A percentile compares a stretch with the other conserved stretches of the same genome.
Evolutionary conservation across 2,888 invertebrate species (phyloP).

Genomic region (Nemoura dubitans): DNA sequence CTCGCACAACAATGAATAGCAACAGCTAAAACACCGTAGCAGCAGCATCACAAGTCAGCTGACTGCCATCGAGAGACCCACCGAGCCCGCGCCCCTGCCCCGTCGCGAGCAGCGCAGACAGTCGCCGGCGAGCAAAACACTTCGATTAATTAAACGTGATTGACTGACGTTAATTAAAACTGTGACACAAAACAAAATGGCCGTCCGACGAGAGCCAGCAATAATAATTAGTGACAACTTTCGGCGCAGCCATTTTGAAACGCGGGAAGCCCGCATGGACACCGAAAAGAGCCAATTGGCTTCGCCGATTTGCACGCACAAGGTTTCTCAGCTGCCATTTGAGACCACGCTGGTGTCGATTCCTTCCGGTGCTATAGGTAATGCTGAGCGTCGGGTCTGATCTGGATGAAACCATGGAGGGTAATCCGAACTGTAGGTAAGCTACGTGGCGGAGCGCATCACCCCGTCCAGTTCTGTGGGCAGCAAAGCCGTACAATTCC

Average conservation of each 20-base stretch:
- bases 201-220: too few relatives aligned
- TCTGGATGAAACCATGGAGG: not conserved
- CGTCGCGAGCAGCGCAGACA: too few relatives aligned
- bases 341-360: not conserved
- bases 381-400: not conserved
- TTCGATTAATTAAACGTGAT: not conserved
- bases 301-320: not conserved
- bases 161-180: slow-evolving; percentile 12
- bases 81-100: too few relatives aligned
- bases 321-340: not conserved
- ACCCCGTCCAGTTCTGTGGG: not conserved
- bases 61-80: too few relatives aligned
- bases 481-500: not conserved
- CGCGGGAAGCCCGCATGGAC: not conserved
- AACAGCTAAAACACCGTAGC: not conserved
- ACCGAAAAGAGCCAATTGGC: not conserved
- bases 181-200: not conserved
- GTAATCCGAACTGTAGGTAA: not conserved
- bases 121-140: not conserved
- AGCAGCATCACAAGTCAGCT: too few relatives aligned
- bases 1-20: not conserved
- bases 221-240: not conserved
- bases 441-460: too few relatives aligned
- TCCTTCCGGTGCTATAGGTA: not conserved
- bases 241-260: not conserved